Base-by-base conservation (phyloP, 2,113 vertebrate species). In the Hylia prasina region DNA sequence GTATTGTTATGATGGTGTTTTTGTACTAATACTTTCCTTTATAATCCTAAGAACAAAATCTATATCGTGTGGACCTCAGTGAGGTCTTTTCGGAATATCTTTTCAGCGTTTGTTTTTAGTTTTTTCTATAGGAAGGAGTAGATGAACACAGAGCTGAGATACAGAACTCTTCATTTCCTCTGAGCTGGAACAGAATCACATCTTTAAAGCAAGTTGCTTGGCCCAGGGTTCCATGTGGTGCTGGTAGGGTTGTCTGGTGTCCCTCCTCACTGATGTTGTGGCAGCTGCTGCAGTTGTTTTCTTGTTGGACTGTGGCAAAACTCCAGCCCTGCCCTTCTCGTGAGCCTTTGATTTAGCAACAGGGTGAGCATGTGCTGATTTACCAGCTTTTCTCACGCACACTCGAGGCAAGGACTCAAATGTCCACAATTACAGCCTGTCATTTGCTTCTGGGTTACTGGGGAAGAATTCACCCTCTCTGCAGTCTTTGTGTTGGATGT, bases 211-310 rank as follows among this genome's bases (percentile, higher is more conserved):
- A 24, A 39, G 6, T 7, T 84, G 6, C 25, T 63, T 28, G 61
- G 3, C 10, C 23, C 33, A 68, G 20, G 40, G 16, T 70, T 31
- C 50, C 20, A 4, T 4, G 57, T 27, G 54, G 14, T 37, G 33
- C 37, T 75, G 61, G 7, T 17, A 16, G 54, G 27, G 30, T 3
- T 76, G 30, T 18, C 44, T 56, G 53, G 13, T 64, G 71, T 35
- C 65, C 1, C 0, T 58, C 70, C 8, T 58, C 61, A 8, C 44
- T 8, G 19, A 9, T 0, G 1, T 3, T 1, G 10, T 61, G 77
- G 60, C 0, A 6, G 54, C 42, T 53, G 8, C 45, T 71, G 71
- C 44, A 28, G 56, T 77, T 61, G n/a, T 56, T 79, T 65, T 54
- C 63, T 17, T 50, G 40, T 13, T 63, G 13, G 23, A 56, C 33